A percentile compares a stretch with the other conserved stretches of the same genome.
Conservation (phyloP, 2,888 invertebrate genomes). For the Ptycholaimellus sp. region DNA sequence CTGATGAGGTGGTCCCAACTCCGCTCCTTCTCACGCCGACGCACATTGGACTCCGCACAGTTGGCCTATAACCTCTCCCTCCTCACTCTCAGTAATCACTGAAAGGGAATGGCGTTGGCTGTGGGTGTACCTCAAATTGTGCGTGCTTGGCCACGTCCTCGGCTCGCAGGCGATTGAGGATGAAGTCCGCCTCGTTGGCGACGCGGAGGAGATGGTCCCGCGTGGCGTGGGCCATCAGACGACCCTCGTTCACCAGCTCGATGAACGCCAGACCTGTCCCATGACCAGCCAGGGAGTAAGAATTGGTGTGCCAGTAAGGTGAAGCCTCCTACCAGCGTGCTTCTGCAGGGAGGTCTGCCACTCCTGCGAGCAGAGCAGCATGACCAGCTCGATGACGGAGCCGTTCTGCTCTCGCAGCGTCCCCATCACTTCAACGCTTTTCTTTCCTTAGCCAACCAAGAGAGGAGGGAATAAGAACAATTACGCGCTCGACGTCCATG, state of each 20-base stretch:
- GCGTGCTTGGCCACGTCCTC: conserved; percentile 97
- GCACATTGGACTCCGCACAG: conserved; percentile 64
- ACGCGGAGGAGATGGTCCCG: conserved; percentile 96
- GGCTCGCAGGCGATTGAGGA: conserved; percentile 86
- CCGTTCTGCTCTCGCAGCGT: conserved; percentile 40
- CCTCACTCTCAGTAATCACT: too few relatives aligned
- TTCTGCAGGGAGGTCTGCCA: conserved; percentile 99
- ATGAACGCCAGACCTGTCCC: conserved; percentile 96
- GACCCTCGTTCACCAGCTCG: conserved; percentile 92
- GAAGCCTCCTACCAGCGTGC: too few relatives aligned
- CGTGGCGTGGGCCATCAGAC: conserved; percentile 89
- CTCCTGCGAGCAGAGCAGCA: conserved; percentile 77
- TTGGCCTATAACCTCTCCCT: conserved; percentile 44
- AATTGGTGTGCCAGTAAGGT: too few relatives aligned
- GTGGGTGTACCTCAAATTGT: conserved; percentile 42
- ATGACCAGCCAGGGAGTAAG: too few relatives aligned
- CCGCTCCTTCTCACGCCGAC: conserved; percentile 76
- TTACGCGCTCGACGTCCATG: too few relatives aligned
- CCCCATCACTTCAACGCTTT: conserved; percentile 45
- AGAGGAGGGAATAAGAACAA: too few relatives aligned
- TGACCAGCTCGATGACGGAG: conserved; percentile 91
- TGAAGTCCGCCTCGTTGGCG: conserved; percentile 97
- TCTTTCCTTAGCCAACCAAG: too few relatives aligned
- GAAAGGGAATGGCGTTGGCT: too few relatives aligned
- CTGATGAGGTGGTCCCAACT: conserved; percentile 92